phyloP scores from a whole-genome alignment of 1,140 invertebrate genomes.

The Drosophila tsacasi region DNA sequence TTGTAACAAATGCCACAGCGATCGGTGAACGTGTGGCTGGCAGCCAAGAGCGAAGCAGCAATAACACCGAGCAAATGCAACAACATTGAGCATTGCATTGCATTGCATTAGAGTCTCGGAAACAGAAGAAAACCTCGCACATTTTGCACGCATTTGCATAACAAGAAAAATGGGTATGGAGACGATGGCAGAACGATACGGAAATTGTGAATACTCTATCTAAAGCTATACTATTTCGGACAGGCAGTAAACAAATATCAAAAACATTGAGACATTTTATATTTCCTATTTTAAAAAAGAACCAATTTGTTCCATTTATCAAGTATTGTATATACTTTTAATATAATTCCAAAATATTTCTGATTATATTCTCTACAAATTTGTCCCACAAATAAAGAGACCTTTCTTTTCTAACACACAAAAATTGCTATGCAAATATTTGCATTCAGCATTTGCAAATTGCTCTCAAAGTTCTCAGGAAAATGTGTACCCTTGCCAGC shows the following conservation, averaged over 20 bases:
- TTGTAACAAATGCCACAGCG: constrained; percentile 83
- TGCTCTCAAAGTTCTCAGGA: constrained; percentile 71
- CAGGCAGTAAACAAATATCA: background rate
- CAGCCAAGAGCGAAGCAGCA: constrained; percentile 60
- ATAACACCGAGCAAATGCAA: constrained; percentile 23
- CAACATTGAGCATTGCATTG: constrained; percentile 49
- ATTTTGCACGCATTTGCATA: constrained; percentile 83
- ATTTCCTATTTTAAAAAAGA: background rate
- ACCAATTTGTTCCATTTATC: too few relatives aligned
- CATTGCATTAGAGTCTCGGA: constrained; percentile 42
- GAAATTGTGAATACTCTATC: constrained; percentile 51
- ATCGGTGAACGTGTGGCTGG: constrained; percentile 75
- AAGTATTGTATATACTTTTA: too few relatives aligned
- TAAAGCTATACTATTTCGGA: too few relatives aligned
- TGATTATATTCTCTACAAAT: background rate
- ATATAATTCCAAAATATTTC: background rate
- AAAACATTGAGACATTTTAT: too few relatives aligned
- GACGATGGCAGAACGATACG: constrained; percentile 14
- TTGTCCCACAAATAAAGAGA: background rate
- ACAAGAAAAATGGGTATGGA: constrained; percentile 55
- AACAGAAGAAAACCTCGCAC: constrained; percentile 73
- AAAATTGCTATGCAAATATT: constrained; percentile 48
- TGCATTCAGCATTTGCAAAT: constrained; percentile 55
- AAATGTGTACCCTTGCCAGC: constrained; percentile 50
- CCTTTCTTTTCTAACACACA: constrained; percentile 8